A percentile compares a stretch with the other conserved stretches of the same genome.
Conservation (phyloP, 1,140 invertebrate species). For the Temnothorax nylanderi region DNA sequence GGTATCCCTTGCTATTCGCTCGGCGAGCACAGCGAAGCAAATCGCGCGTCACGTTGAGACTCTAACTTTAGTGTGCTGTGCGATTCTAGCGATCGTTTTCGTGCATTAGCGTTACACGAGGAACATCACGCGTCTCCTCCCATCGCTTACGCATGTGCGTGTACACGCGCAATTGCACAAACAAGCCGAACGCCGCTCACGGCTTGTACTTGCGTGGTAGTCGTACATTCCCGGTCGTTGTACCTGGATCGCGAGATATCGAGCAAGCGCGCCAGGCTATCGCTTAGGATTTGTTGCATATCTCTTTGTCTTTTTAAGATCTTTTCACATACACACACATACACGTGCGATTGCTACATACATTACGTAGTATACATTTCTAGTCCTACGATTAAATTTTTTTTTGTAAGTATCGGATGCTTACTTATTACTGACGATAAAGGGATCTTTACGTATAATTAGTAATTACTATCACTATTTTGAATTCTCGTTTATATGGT, state of each 20-base stretch:
- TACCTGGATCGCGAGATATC: slow-evolving; percentile 33
- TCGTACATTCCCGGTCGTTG: slow-evolving; percentile 42
- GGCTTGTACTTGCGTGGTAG: slow-evolving; percentile 27
- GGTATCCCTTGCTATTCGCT: neutral
- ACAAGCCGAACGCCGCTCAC: slow-evolving; percentile 32
- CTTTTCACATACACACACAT: neutral
- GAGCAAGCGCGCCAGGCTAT: slow-evolving; percentile 11
- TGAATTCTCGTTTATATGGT: neutral
- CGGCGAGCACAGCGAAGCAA: neutral
- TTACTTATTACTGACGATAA: neutral
- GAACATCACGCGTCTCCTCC: slow-evolving; percentile 48
- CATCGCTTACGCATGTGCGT: slow-evolving; percentile 27
- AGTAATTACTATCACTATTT: slow-evolving; percentile 11
- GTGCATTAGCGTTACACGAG: slow-evolving; percentile 54
- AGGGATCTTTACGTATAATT: neutral
- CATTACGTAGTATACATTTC: neutral
- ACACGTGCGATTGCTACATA: neutral
- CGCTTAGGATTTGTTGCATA: slow-evolving; percentile 32
- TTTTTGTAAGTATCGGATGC: neutral
- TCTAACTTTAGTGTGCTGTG: slow-evolving; percentile 24
- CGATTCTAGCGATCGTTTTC: slow-evolving; percentile 45
- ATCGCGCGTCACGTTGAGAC: slow-evolving; percentile 12
- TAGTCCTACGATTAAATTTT: neutral
- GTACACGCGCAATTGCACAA: slow-evolving; percentile 44
- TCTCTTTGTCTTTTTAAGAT: slow-evolving; percentile 31